Base-by-base conservation (phyloP, 2,797 vertebrate species). In the Myotis findleyi region DNA sequence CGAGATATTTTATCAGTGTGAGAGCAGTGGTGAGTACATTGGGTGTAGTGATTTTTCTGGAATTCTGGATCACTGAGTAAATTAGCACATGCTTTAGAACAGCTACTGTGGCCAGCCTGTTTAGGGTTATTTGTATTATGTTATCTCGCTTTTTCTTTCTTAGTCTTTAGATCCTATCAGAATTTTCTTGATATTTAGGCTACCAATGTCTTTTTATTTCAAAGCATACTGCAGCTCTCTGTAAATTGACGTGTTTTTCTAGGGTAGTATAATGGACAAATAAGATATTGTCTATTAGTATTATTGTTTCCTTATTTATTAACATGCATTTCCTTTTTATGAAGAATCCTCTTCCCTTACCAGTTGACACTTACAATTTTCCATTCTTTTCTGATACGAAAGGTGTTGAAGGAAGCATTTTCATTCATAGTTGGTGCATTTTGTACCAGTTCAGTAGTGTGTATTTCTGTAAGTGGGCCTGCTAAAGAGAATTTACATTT, bases 221-320 rank as follows among this genome's bases (percentile, higher is more conserved):
- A 51, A 47, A 92, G 17, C 27, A 49, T 82, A 3, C 64, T 89
- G 2, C 66, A 41, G 82, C 7, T 87, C 49, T 93, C 14, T 87
- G 4, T 89, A 84, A 90, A 89, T 87, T 57, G 59, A 1, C 21
- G 7, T 89, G n/a, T 83, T 86, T 95, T 93, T 75, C 59, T 87
- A 69, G 25, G 49, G 12, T 66, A 72, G 23, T 91, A 82, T 68
- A 86, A 68, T 55, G 38, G n/a, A 75, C 38, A 85, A 84, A 85
- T 57, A 77, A 89, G 44, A 73, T 73, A 69, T 12, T 89, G 27
- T 91, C 23, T n/a, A n/a, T 36, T 94, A 47, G 7, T 55, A 16
- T 30, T 91, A 53, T 69, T 51, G 6, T 33, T 88, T 92, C 17
- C 36, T 84, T 91, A 66, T 25, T 91, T 95, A 66, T 93, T 95